A percentile compares a stretch with the other conserved stretches of the same genome.
Conservation (phyloP, 2,113 vertebrate species). For the Hemiscyllium ocellatum region DNA sequence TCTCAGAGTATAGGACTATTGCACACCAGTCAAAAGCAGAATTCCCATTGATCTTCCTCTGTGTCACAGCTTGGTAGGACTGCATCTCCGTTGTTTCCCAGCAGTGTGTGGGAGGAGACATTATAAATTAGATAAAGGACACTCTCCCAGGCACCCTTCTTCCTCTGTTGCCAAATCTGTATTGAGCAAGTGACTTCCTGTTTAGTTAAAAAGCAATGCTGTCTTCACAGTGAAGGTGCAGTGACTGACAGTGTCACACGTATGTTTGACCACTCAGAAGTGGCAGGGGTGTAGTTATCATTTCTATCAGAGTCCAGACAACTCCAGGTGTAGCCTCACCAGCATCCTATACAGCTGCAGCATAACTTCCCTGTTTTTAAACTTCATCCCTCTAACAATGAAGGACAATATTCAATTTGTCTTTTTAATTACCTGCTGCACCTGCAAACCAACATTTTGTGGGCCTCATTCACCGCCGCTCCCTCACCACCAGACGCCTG, state of each 20-base stretch:
- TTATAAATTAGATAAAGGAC: not conserved
- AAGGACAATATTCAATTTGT: too few species aligned
- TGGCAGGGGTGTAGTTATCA: too few species aligned
- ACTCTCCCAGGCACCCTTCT: not conserved
- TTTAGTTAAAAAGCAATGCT: not conserved
- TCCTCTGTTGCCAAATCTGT: not conserved
- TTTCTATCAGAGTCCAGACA: not conserved
- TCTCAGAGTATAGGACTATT: not conserved
- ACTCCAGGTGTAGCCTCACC: too few species aligned
- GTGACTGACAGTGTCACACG: not conserved
- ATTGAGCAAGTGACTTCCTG: not conserved
- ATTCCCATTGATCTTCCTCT: not conserved
- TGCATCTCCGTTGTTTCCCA: not conserved
- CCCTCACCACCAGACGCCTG: too few species aligned
- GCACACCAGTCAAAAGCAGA: not conserved
- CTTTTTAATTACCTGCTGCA: too few species aligned
- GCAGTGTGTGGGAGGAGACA: not conserved
- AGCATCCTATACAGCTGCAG: too few species aligned
- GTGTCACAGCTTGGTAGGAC: not conserved
- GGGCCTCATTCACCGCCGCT: too few species aligned
- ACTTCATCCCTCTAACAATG: too few species aligned
- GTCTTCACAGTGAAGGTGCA: not conserved
- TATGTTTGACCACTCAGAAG: not conserved
- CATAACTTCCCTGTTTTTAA: too few species aligned
- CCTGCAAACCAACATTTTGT: too few species aligned